phyloP scores from a whole-genome alignment of 2,797 vertebrate species.

The Lutjanus argentimaculatus region DNA sequence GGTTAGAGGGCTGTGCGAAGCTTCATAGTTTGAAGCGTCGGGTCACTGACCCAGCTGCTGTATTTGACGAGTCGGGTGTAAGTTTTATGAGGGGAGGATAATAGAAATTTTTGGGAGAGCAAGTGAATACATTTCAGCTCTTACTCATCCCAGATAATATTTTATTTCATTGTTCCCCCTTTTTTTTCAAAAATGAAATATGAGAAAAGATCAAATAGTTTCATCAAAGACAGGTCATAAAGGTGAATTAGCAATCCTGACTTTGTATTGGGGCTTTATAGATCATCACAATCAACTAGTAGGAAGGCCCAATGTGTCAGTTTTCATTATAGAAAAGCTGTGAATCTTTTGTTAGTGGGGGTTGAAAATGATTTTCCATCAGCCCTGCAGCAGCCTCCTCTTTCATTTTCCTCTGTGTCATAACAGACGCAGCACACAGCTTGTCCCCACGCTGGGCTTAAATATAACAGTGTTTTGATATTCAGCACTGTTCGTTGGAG shows the following conservation, averaged over 20 bases:
- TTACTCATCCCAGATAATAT: not conserved
- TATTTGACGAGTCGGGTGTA: too few relatives aligned
- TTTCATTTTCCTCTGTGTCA: conserved; percentile 11
- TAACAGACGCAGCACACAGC: conserved; percentile 9
- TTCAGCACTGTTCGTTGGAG: not conserved
- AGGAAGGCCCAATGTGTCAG: not conserved
- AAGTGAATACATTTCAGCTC: too few relatives aligned
- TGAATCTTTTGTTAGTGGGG: not conserved
- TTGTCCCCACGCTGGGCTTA: not conserved
- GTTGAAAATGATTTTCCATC: not conserved
- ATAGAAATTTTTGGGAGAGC: not conserved
- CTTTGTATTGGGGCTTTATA: not conserved
- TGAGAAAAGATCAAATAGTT: not conserved
- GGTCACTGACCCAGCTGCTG: too few relatives aligned
- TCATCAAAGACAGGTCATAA: not conserved
- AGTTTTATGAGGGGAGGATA: not conserved
- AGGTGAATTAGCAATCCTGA: not conserved
- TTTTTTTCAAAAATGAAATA: not conserved
- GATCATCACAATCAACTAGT: not conserved
- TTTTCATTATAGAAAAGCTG: not conserved
- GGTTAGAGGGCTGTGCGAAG: too few relatives aligned
- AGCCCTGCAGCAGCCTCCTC: not conserved
- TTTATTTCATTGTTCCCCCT: not conserved
- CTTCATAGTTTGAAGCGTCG: too few relatives aligned
- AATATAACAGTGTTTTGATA: conserved; percentile 4